Conservation (phyloP, 2,113 vertebrate species). For the Eurypyga helias region DNA sequence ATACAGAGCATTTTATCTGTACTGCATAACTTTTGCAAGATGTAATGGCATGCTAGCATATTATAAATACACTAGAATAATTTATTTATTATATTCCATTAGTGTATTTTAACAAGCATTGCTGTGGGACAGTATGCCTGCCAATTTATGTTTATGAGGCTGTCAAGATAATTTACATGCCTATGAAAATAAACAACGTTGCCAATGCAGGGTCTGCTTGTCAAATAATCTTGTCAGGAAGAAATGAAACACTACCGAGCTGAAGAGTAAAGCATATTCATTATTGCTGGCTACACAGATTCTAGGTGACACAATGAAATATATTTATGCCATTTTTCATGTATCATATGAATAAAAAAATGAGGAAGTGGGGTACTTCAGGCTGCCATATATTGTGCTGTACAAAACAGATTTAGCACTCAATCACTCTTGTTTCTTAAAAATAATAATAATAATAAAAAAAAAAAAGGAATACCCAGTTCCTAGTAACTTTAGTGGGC, state of each 20-base stretch:
- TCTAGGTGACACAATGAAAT: constrained; percentile 78
- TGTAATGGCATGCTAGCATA: not conserved
- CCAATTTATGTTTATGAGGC: constrained; percentile 86
- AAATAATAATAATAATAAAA: constrained; percentile 38
- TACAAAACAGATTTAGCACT: constrained; percentile 69
- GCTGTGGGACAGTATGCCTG: constrained; percentile 79
- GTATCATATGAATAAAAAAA: constrained; percentile 77
- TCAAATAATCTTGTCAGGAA: constrained; percentile 82
- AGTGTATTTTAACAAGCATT: constrained; percentile 81
- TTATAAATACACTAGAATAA: constrained; percentile 70
- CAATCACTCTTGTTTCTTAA: constrained; percentile 47
- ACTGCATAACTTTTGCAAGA: not conserved
- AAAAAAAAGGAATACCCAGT: not conserved
- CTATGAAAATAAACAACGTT: constrained; percentile 82
- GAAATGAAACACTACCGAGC: constrained; percentile 78
- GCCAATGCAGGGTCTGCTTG: constrained; percentile 75
- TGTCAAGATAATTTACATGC: constrained; percentile 85
- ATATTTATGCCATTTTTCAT: constrained; percentile 78
- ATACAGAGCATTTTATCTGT: not conserved
- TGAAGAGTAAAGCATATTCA: constrained; percentile 77
- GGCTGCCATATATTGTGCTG: constrained; percentile 41
- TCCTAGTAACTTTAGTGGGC: constrained; percentile 24
- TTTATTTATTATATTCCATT: constrained; percentile 85
- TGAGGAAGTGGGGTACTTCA: constrained; percentile 64
- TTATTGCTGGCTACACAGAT: constrained; percentile 77